phyloP scores from a whole-genome alignment of 35 echinoderm and acorn worm species.

The Holothuria glaberrima region DNA sequence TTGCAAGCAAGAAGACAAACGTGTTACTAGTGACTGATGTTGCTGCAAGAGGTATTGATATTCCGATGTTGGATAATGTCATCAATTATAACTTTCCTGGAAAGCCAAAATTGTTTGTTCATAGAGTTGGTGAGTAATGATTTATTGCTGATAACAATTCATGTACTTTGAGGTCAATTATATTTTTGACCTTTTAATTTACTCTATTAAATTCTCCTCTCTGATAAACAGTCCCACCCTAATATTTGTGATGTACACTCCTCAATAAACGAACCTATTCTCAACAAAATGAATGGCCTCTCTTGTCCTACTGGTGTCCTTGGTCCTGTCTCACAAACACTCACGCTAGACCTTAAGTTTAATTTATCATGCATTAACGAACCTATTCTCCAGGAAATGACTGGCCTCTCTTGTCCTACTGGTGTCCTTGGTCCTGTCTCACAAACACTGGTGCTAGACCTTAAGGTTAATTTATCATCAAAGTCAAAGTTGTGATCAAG shows the following conservation, averaged over 20 bases:
- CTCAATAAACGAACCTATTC: not conserved
- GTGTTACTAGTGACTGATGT: conserved; percentile 94
- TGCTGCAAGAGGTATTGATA: conserved; percentile 96
- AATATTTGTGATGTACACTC: not conserved
- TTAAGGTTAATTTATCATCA: too few species aligned
- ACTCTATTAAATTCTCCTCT: too few species aligned
- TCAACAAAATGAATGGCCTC: not conserved
- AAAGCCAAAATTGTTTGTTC: conserved; percentile 94
- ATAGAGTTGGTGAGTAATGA: conserved; percentile 88
- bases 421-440: too few species aligned
- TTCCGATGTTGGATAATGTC: conserved; percentile 93
- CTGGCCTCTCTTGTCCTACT: too few species aligned
- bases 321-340: too few species aligned
- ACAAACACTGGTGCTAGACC: too few species aligned
- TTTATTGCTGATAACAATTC: not conserved
- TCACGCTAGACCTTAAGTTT: too few species aligned
- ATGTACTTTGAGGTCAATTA: not conserved
- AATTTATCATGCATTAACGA: too few species aligned
- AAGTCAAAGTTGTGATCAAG: not conserved
- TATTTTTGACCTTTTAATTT: not conserved
- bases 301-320: too few species aligned
- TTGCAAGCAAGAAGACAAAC: conserved; percentile 84
- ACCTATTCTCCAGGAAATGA: not conserved
- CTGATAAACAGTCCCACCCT: too few species aligned
- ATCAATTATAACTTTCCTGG: conserved; percentile 97